A percentile compares a stretch with the other conserved stretches of the same genome.
These are phyloP conservation scores for Neuroterus valhalla DNA, from an alignment of 1,140 invertebrate genomes.

Conservation along the genomic window DNA sequence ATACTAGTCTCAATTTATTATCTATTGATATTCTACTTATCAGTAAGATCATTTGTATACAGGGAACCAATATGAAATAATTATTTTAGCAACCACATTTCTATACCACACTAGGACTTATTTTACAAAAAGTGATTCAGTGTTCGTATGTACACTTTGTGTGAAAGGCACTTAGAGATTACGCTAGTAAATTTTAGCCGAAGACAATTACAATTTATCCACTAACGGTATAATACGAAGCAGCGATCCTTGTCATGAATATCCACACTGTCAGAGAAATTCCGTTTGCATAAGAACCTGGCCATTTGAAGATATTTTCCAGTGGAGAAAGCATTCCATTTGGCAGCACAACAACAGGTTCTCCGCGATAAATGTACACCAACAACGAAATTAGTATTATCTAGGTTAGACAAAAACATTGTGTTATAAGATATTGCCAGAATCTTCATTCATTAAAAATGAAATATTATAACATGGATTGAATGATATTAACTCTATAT, in stretches of 20 bases:
- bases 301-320: conserved; percentile 66
- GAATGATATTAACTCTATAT: conserved; percentile 23
- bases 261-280: conserved; percentile 67
- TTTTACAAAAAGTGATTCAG: no score
- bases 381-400: conserved; percentile 54
- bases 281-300: conserved; percentile 58
- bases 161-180: no score
- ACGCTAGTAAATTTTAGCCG: no score
- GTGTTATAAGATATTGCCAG: not conserved
- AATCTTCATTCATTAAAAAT: not conserved
- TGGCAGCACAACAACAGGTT: conserved; percentile 65
- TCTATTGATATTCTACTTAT: no score
- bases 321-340: conserved; percentile 63
- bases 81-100: no score
- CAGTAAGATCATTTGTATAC: no score
- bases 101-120: no score
- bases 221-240: conserved; percentile 34
- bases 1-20: no score
- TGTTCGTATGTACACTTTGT: no score
- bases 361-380: conserved; percentile 59
- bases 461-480: conserved; percentile 14
- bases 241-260: conserved; percentile 58
- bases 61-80: no score
- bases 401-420: conserved; percentile 50
- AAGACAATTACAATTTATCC: no score